These are phyloP conservation scores for Medauroidea extradentata DNA, from an alignment of 1,140 invertebrate species.

Conservation along the genomic window DNA sequence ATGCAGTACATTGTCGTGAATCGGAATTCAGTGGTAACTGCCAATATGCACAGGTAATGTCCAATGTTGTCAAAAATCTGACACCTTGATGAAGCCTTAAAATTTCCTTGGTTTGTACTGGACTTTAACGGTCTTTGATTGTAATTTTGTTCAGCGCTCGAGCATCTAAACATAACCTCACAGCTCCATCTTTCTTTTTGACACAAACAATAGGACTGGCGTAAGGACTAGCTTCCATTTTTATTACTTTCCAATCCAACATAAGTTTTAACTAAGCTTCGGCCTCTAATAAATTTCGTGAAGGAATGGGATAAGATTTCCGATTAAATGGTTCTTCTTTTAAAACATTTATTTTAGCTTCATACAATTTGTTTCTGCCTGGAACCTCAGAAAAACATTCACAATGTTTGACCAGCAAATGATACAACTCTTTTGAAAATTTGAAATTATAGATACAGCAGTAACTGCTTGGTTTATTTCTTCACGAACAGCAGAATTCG, in stretches of 20 bases:
- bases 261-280: slow-evolving; percentile 20
- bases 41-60: slow-evolving; percentile 38
- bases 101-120: slow-evolving; percentile 10
- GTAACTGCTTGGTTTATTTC: neutral
- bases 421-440: no score
- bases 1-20: slow-evolving; percentile 34
- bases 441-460: no score
- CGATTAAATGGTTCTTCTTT: slow-evolving; percentile 6
- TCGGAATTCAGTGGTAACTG: slow-evolving; percentile 32
- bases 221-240: slow-evolving; percentile 28
- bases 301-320: slow-evolving; percentile 24
- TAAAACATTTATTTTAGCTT: no score
- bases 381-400: no score
- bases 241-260: slow-evolving; percentile 23
- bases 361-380: no score
- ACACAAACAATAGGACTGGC: slow-evolving; percentile 37
- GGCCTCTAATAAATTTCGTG: slow-evolving; percentile 11
- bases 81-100: slow-evolving; percentile 26
- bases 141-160: slow-evolving; percentile 32
- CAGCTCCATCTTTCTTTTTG: slow-evolving; percentile 27
- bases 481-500: neutral
- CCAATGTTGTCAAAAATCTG: slow-evolving; percentile 30
- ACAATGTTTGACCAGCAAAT: no score
- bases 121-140: slow-evolving; percentile 20
- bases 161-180: slow-evolving; percentile 37